phyloP scores from a whole-genome alignment of 1,140 invertebrate genomes.

The Oreohelix idahoensis region DNA sequence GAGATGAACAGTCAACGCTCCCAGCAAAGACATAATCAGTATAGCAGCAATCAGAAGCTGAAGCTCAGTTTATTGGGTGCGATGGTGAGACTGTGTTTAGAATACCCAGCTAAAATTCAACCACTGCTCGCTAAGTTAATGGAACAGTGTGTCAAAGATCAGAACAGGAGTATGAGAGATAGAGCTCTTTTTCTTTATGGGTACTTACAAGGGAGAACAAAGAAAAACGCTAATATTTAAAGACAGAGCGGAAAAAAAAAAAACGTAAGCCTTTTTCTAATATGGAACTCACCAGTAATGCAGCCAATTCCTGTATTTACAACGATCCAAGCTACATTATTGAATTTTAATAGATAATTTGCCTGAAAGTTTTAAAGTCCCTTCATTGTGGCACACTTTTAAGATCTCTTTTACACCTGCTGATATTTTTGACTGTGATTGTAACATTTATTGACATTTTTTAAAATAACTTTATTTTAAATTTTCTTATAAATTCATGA shows the following conservation, averaged over 20 bases:
- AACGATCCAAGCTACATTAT: too few species aligned
- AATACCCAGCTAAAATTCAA: constrained; percentile 10
- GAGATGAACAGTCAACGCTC: background rate
- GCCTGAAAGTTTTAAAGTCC: too few species aligned
- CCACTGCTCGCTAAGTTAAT: constrained; percentile 18
- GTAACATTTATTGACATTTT: background rate
- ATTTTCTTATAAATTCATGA: too few species aligned
- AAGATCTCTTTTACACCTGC: background rate
- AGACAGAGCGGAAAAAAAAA: too few species aligned
- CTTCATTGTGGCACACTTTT: background rate
- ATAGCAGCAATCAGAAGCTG: background rate
- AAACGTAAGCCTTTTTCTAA: too few species aligned
- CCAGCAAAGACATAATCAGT: background rate
- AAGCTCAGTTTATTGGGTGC: constrained; percentile 20
- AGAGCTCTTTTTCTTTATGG: constrained; percentile 23
- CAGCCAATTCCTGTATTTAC: too few species aligned
- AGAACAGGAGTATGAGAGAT: constrained; percentile 7
- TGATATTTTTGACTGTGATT: background rate
- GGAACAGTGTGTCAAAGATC: constrained; percentile 16
- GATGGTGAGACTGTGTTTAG: constrained; percentile 24
- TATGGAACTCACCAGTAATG: too few species aligned
- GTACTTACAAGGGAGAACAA: background rate
- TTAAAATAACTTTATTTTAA: too few species aligned
- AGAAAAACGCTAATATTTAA: background rate
- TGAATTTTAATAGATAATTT: too few species aligned